phyloP scores from a whole-genome alignment of 2,888 invertebrate species.

The Epirrita christyi region DNA sequence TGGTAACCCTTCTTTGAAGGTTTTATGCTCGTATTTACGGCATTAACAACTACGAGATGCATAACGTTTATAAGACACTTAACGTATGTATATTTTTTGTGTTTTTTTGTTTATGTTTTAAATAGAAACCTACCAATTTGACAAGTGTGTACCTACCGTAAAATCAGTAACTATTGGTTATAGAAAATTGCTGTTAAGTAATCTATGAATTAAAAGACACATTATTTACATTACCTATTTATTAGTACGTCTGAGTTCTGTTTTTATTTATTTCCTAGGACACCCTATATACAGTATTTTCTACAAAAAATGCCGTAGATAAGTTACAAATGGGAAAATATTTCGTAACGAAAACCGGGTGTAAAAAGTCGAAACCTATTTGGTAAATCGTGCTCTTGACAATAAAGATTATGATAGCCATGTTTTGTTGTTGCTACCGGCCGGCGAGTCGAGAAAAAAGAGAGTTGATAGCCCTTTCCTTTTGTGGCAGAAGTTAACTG shows the following conservation, averaged over 20 bases:
- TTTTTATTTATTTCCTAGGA: neutral
- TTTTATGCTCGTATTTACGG: neutral
- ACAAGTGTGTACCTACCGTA: no score
- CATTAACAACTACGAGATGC: no score
- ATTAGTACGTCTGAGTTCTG: neutral
- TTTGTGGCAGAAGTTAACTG: neutral
- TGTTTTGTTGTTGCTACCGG: conserved; percentile 24
- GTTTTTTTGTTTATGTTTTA: no score
- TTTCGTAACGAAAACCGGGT: conserved; percentile 35
- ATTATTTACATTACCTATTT: no score
- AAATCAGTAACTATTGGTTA: no score
- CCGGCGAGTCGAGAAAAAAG: conserved; percentile 7
- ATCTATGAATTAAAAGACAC: no score
- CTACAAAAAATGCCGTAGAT: conserved; percentile 22
- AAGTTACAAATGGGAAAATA: conserved; percentile 34
- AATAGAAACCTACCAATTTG: no score
- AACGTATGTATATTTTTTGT: no score
- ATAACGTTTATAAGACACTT: no score
- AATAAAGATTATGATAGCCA: conserved; percentile 27
- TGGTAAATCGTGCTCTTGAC: conserved; percentile 27
- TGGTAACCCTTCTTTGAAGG: no score
- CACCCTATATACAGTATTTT: conserved; percentile 23
- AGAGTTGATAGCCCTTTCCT: conserved; percentile 13
- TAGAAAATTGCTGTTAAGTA: no score
- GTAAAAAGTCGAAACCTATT: conserved; percentile 32